Evolutionary conservation across 2,113 vertebrate species (phyloP).

Genomic region (Lichenostomus cassidix): DNA sequence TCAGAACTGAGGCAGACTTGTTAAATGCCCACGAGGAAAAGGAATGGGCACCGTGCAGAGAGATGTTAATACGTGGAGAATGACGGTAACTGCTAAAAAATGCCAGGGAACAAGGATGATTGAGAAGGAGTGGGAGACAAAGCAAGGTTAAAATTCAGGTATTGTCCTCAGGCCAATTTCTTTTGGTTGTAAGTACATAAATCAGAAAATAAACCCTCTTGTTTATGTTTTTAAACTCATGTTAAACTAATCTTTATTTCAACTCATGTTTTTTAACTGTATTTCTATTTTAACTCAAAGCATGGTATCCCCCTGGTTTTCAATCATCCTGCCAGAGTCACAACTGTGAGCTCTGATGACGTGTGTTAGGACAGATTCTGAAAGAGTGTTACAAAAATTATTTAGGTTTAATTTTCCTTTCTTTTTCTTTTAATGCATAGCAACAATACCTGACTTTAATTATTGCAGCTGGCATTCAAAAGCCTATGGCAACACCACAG

Average conservation of each 20-base stretch:
- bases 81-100: neutral
- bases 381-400: neutral
- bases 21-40: neutral
- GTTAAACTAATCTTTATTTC: neutral
- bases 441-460: neutral
- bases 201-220: neutral
- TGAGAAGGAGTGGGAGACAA: neutral
- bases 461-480: slow-evolving; percentile 11
- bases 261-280: neutral
- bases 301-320: neutral
- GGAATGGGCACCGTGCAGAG: neutral
- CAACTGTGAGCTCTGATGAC: neutral
- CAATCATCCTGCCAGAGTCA: neutral
- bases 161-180: neutral
- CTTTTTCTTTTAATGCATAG: neutral
- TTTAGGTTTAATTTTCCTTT: neutral
- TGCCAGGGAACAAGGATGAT: neutral
- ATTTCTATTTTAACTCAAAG: neutral
- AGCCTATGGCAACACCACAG: neutral
- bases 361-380: neutral
- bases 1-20: neutral
- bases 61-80: neutral
- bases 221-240: neutral
- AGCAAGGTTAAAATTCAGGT: neutral
- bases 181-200: neutral